phyloP scores from a whole-genome alignment of 2,888 invertebrate species.

The Pogonocherus hispidulus region DNA sequence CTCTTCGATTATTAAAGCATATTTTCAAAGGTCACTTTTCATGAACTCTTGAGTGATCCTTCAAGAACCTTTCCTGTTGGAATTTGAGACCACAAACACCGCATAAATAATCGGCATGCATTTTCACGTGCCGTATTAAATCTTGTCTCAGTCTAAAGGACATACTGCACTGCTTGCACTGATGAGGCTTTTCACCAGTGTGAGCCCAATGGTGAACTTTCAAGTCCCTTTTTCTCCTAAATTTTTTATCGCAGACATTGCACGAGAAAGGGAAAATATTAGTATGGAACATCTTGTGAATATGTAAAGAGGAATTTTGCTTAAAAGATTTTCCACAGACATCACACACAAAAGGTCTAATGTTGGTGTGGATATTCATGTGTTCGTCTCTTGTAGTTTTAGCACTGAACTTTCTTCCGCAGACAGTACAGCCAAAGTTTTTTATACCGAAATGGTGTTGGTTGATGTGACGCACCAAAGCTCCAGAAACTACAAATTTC shows the following conservation, averaged over 20 bases:
- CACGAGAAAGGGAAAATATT: constrained; percentile 66
- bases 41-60: constrained; percentile 51
- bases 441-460: constrained; percentile 69
- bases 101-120: constrained; percentile 68
- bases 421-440: constrained; percentile 70
- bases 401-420: constrained; percentile 70
- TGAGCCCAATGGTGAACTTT: constrained; percentile 72
- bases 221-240: constrained; percentile 72
- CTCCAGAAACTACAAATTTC: constrained; percentile 69
- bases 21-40: too few species aligned
- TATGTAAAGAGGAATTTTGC: constrained; percentile 68
- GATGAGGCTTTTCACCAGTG: constrained; percentile 71
- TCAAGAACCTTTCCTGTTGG: constrained; percentile 69
- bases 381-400: constrained; percentile 71
- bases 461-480: constrained; percentile 71
- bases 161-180: constrained; percentile 70
- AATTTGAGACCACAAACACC: constrained; percentile 66
- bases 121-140: constrained; percentile 65
- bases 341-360: constrained; percentile 71
- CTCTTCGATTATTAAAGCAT: too few species aligned
- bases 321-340: constrained; percentile 71
- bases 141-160: constrained; percentile 69
- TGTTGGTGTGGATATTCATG: constrained; percentile 68
- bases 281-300: constrained; percentile 55
- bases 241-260: constrained; percentile 71